Evolutionary conservation across 2,888 invertebrate genomes (phyloP).

Genomic region (Melolontha melolontha): DNA sequence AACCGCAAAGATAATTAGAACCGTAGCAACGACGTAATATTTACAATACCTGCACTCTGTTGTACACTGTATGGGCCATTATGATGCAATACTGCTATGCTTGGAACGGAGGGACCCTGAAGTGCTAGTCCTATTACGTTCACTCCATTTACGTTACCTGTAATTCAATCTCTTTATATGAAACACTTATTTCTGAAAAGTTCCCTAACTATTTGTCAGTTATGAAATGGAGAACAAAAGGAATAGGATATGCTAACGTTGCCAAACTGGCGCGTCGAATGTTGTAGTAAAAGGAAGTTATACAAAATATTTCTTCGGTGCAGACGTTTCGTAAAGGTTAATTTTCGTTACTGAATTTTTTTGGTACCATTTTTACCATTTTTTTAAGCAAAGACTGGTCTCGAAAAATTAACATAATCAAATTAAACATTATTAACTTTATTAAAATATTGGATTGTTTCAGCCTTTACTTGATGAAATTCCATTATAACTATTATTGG

Average conservation of each 20-base stretch:
- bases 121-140: conserved; percentile 72
- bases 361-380: no score
- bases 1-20: background rate
- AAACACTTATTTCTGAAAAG: background rate
- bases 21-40: background rate
- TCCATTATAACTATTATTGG: no score
- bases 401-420: no score
- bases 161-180: conserved; percentile 46
- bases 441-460: no score
- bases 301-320: conserved; percentile 2
- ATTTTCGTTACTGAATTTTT: no score
- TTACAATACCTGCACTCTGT: conserved; percentile 48
- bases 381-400: no score
- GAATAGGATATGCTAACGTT: background rate
- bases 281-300: background rate
- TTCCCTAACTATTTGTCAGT: background rate
- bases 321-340: background rate
- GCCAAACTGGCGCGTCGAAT: no score
- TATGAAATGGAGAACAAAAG: background rate
- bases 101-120: conserved; percentile 68
- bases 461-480: no score
- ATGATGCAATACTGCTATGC: conserved; percentile 64
- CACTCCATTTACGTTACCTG: conserved; percentile 80
- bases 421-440: no score
- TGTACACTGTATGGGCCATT: conserved; percentile 61